Base-by-base conservation (phyloP, 2,113 vertebrate species). In the Lophura nycthemera region DNA sequence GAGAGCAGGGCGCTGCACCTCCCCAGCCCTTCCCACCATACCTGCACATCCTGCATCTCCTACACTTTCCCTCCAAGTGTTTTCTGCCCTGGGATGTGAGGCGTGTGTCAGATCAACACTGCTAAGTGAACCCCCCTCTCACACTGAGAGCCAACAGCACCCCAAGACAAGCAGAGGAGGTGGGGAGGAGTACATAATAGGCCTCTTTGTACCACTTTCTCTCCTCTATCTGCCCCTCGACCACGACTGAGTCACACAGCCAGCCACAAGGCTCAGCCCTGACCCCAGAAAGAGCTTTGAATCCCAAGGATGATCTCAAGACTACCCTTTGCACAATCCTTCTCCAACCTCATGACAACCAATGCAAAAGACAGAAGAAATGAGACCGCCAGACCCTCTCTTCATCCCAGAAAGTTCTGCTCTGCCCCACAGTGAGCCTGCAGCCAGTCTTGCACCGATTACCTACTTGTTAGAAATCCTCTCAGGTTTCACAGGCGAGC, bases 401-500 rank as follows among this genome's bases (percentile, higher is more conserved):
- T 65, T 94, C 72, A 90, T 83, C 93, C 79, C 56, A 78, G 67
- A 84, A 93, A 88, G 92, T 72, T 89, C 93, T 81, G 84, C n/a
- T 95, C 67, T 17, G 92, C 89, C 96, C 83, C 97, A 97, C 96
- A 95, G 18, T 95, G 97, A 98, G 97, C 96, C 94, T 98, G 97
- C 96, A 86, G 61, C 70, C 59, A 96, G 96, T 97, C 97, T 97
- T 98, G 97, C 97, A 98, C 97, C 95, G 96, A 96, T 98, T 98
- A 98, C 97, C 96, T 97, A 98, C 97, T 98, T 97, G 97, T 98
- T 98, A 98, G 98, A 98, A 98, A 98, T 96, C 96, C 83, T 97
- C 98, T 98, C 98, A 93, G 97, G 95, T 98, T 98, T 98, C 98
- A 98, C 97, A 97, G 97, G 97, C 91, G 32, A 96, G 94, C 95